These are phyloP conservation scores for Myripristis murdjan DNA, from an alignment of 2,797 vertebrate genomes.

Conservation along the genomic window DNA sequence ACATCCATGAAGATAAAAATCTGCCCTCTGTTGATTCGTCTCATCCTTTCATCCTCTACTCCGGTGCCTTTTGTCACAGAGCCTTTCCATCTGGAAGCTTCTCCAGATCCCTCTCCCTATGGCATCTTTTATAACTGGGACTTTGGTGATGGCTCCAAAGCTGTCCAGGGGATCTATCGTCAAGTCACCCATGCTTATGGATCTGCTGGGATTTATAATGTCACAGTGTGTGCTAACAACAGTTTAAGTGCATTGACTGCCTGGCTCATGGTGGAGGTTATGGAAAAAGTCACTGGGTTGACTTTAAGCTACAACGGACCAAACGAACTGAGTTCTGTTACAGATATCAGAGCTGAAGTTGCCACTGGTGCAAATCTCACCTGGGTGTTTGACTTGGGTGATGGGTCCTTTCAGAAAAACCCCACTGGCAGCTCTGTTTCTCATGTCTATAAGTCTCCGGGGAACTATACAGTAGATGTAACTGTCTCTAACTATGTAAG, in stretches of 20 bases:
- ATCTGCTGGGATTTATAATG: slow-evolving; percentile 78
- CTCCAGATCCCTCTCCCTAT: slow-evolving; percentile 61
- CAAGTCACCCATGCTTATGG: slow-evolving; percentile 68
- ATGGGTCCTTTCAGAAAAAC: slow-evolving; percentile 73
- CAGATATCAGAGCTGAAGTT: slow-evolving; percentile 72
- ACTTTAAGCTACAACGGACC: slow-evolving; percentile 67
- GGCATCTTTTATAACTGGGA: slow-evolving; percentile 79
- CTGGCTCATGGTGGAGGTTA: slow-evolving; percentile 72
- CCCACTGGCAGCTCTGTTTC: slow-evolving; percentile 59
- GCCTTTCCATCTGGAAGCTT: slow-evolving; percentile 74
- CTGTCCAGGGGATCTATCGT: slow-evolving; percentile 38
- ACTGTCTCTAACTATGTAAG: slow-evolving; percentile 79
- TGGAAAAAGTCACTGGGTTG: slow-evolving; percentile 80
- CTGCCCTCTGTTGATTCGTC: slow-evolving; percentile 63
- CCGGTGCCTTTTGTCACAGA: slow-evolving; percentile 57
- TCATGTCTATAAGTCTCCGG: slow-evolving; percentile 78
- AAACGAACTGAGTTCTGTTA: slow-evolving; percentile 70
- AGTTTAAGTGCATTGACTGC: slow-evolving; percentile 59
- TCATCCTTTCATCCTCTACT: slow-evolving; percentile 69
- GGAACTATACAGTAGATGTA: slow-evolving; percentile 78
- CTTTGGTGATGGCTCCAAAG: slow-evolving; percentile 77
- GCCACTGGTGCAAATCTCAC: slow-evolving; percentile 71
- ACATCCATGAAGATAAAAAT: slow-evolving; percentile 59
- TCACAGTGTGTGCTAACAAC: slow-evolving; percentile 81
- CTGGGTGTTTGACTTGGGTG: slow-evolving; percentile 87